Conservation (phyloP, 2,888 invertebrate species). For the Drosophila koepferae region DNA sequence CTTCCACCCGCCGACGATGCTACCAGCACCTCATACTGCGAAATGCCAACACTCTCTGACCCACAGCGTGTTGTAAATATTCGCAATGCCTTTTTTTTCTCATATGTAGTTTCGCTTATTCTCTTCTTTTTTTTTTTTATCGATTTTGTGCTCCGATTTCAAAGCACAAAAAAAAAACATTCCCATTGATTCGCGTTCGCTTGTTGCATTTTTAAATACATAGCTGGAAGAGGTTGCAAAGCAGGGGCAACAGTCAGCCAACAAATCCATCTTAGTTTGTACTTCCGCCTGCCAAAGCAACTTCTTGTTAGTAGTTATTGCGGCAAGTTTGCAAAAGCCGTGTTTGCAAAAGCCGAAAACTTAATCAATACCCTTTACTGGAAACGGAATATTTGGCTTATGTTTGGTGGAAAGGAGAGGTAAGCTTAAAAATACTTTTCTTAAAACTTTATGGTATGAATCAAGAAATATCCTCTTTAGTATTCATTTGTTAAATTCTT, state of each 20-base stretch:
- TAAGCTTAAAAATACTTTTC: background rate
- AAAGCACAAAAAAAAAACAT: conserved; percentile 27
- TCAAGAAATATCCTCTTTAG: no score
- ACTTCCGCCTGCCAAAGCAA: conserved; percentile 49
- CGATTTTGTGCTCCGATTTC: conserved; percentile 52
- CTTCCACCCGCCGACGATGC: background rate
- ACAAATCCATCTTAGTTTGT: conserved; percentile 51
- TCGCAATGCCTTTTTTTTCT: conserved; percentile 32
- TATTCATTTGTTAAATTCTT: no score
- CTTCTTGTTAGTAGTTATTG: conserved; percentile 34
- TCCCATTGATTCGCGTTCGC: conserved; percentile 49
- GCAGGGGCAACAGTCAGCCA: background rate
- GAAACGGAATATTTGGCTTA: background rate
- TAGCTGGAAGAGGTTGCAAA: background rate
- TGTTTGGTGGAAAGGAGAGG: no score
- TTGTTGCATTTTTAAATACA: conserved; percentile 74
- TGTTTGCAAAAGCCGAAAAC: conserved; percentile 16
- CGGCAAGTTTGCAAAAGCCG: conserved; percentile 14
- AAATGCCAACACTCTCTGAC: conserved; percentile 27
- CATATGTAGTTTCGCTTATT: conserved; percentile 19
- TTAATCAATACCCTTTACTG: background rate
- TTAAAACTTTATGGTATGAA: no score
- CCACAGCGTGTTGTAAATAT: conserved; percentile 20
- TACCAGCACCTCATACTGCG: background rate
- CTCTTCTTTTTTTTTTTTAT: conserved; percentile 32